Conservation (phyloP, 2,888 invertebrate genomes). For the Eupithecia centaureata region DNA sequence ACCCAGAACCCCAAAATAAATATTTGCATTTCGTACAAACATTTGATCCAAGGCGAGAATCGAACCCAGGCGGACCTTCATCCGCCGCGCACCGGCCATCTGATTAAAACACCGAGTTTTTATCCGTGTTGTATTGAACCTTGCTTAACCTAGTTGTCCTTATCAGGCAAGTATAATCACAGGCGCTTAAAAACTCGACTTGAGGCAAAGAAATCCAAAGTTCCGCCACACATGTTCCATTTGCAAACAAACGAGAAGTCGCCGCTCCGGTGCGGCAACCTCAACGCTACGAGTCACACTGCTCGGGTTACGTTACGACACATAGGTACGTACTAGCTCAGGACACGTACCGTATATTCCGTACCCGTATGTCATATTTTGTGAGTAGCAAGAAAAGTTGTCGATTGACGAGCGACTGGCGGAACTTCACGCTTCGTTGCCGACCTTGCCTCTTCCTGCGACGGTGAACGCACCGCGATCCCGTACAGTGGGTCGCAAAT, state of each 20-base stretch:
- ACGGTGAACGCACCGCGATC: constrained; percentile 53
- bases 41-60: too few relatives aligned
- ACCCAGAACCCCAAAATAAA: too few relatives aligned
- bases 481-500: constrained; percentile 46
- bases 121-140: neutral
- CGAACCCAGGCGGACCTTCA: too few relatives aligned
- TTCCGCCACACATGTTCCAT: constrained; percentile 19
- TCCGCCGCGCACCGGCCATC: too few relatives aligned
- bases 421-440: constrained; percentile 77
- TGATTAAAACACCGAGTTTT: neutral
- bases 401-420: constrained; percentile 65
- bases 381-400: constrained; percentile 51
- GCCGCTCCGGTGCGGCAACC: constrained; percentile 21
- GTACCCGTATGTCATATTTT: constrained; percentile 28
- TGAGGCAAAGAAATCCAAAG: neutral
- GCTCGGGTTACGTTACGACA: constrained; percentile 17
- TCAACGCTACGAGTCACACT: constrained; percentile 10
- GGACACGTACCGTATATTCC: constrained; percentile 8
- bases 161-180: neutral
- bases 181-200: neutral
- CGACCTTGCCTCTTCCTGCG: constrained; percentile 81
- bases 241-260: constrained; percentile 32
- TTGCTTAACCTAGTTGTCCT: neutral
- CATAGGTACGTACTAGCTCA: too few relatives aligned
- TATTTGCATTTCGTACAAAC: too few relatives aligned